Conservation (phyloP, 2,113 vertebrate genomes). For the Butastur rufipennis region DNA sequence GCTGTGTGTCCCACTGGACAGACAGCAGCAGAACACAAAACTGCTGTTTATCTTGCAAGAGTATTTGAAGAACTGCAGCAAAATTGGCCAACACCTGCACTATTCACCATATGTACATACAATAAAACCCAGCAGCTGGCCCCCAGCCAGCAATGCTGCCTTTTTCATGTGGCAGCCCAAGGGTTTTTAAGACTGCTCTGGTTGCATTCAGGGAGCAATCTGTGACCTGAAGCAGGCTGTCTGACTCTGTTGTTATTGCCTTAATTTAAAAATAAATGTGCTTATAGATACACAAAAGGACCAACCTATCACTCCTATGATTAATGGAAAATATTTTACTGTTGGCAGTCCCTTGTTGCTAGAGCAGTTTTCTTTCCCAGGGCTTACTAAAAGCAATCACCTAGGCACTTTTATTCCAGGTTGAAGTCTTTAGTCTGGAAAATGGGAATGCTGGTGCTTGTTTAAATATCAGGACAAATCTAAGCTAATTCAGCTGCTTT, state of each 20-base stretch:
- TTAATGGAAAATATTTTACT: background rate
- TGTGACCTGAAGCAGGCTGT: background rate
- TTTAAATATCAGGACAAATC: background rate
- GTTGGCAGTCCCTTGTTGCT: background rate
- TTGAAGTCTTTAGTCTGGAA: background rate
- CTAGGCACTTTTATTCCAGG: background rate
- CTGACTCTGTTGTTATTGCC: background rate
- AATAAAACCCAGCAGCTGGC: background rate
- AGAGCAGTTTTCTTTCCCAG: background rate
- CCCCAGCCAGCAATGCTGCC: background rate
- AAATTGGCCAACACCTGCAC: background rate
- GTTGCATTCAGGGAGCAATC: background rate
- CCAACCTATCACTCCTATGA: background rate
- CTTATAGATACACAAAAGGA: background rate
- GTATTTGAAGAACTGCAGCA: background rate
- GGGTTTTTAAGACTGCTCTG: background rate
- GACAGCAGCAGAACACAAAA: background rate
- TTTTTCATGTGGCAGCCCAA: background rate
- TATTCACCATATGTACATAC: background rate
- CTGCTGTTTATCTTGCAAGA: background rate
- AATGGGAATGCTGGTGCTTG: fast-evolving
- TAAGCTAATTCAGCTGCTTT: background rate
- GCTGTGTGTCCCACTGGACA: background rate
- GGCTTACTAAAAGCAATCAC: background rate
- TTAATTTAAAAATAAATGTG: background rate